Conservation (phyloP, 2,888 invertebrate species). For the Lasioglossum figueresi region DNA sequence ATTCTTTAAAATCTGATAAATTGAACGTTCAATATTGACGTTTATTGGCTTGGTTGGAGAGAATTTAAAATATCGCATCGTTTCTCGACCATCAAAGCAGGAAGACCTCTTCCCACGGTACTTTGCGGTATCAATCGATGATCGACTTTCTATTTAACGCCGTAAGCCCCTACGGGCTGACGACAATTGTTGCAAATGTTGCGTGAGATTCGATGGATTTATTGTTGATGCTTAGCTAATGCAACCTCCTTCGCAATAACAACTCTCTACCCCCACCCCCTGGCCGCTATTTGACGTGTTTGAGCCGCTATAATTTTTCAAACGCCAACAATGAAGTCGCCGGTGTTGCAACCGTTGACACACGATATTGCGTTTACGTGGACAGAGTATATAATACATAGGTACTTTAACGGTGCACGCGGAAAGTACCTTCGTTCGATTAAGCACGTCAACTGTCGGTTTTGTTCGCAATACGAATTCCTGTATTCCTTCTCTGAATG, state of each 20-base stretch:
- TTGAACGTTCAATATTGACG: neutral
- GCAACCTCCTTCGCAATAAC: conserved; percentile 14
- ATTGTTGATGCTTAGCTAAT: neutral
- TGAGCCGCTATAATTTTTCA: conserved; percentile 1
- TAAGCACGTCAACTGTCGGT: neutral
- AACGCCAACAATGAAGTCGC: conserved; percentile 4
- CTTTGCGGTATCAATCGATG: neutral
- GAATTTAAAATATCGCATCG: neutral
- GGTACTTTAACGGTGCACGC: neutral
- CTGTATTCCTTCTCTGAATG: neutral
- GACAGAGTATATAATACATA: neutral
- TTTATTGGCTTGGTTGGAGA: neutral
- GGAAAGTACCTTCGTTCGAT: neutral
- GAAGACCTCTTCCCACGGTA: neutral
- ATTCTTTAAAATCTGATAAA: neutral
- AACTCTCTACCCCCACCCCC: neutral
- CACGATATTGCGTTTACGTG: neutral
- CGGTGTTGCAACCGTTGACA: conserved; percentile 2
- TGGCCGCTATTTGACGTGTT: neutral
- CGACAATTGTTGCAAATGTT: conserved; percentile 27
- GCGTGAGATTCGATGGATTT: conserved; percentile 41
- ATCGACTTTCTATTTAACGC: conserved; percentile 10
- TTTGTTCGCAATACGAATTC: neutral
- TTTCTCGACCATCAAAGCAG: neutral
- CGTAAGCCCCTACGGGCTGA: neutral